phyloP scores from a whole-genome alignment of 2,113 vertebrate species.

The Otolemur garnettii region DNA sequence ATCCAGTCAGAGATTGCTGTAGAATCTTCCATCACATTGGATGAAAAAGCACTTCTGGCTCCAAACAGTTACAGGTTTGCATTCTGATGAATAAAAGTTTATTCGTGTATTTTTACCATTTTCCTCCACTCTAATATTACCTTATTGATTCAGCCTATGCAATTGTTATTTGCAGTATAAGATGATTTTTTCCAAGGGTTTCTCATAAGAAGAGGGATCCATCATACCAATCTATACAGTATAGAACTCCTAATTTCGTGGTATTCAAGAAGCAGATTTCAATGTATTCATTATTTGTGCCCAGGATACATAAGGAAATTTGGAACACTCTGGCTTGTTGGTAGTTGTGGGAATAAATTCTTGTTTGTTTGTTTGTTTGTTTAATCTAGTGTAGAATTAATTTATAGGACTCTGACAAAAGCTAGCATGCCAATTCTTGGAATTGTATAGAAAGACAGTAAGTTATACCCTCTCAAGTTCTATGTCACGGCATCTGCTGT shows the following conservation, averaged over 20 bases:
- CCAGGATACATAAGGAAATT: background rate
- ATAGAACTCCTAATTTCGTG: background rate
- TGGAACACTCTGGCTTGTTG: constrained; percentile 17
- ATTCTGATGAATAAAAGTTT: background rate
- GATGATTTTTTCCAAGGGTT: constrained; percentile 10
- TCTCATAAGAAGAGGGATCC: background rate
- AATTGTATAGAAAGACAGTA: constrained; percentile 44
- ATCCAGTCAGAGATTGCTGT: background rate
- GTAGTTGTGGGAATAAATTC: background rate
- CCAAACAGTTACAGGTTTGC: background rate
- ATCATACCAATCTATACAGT: background rate
- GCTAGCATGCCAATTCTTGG: constrained; percentile 38
- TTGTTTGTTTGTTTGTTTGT: background rate
- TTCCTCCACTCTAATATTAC: background rate
- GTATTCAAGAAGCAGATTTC: constrained; percentile 5
- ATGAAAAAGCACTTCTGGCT: background rate
- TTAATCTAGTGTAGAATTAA: constrained; percentile 48
- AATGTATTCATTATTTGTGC: background rate
- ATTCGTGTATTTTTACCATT: background rate
- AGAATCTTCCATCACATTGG: background rate
- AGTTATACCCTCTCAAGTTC: background rate
- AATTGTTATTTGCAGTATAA: background rate
- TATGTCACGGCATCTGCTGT: background rate
- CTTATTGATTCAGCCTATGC: background rate
- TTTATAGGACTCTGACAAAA: constrained; percentile 57